Evolutionary conservation across 1,140 invertebrate genomes (phyloP).

Genomic region (Neodiprion pinetum): DNA sequence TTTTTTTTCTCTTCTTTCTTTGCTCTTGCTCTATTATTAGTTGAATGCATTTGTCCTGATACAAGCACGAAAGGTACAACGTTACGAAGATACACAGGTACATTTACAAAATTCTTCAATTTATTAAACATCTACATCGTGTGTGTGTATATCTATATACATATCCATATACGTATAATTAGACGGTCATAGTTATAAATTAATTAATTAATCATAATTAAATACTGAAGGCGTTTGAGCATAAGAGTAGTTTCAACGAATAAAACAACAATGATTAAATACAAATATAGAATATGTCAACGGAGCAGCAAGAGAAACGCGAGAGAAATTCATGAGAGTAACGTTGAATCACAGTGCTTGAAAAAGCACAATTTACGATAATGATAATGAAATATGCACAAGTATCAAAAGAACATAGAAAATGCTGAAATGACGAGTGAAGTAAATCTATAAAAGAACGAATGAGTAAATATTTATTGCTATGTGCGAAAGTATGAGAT

Average conservation of each 20-base stretch:
- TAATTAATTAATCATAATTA: constrained; percentile 2
- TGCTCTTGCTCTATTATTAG: background rate
- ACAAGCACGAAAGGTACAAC: constrained; percentile 36
- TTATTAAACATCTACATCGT: constrained; percentile 24
- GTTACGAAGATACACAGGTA: constrained; percentile 34
- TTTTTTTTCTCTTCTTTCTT: constrained; percentile 2
- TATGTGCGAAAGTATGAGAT: too few relatives aligned
- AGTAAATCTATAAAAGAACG: too few relatives aligned
- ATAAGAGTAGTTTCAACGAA: background rate
- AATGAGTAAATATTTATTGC: too few relatives aligned
- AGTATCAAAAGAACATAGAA: background rate
- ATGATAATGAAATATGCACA: background rate
- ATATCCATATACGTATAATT: constrained; percentile 15
- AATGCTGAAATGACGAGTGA: background rate
- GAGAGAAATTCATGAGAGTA: too few relatives aligned
- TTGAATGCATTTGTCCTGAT: constrained; percentile 14
- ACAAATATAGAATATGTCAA: background rate
- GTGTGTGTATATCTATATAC: background rate
- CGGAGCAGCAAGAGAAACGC: background rate
- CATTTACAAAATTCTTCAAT: constrained; percentile 15
- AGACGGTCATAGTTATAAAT: background rate
- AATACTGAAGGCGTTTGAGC: constrained; percentile 13
- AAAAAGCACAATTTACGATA: background rate
- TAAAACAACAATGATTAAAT: background rate
- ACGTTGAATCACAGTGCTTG: background rate